Evolutionary conservation across 2,888 invertebrate species (phyloP).

Genomic region (Diloba caeruleocephala): DNA sequence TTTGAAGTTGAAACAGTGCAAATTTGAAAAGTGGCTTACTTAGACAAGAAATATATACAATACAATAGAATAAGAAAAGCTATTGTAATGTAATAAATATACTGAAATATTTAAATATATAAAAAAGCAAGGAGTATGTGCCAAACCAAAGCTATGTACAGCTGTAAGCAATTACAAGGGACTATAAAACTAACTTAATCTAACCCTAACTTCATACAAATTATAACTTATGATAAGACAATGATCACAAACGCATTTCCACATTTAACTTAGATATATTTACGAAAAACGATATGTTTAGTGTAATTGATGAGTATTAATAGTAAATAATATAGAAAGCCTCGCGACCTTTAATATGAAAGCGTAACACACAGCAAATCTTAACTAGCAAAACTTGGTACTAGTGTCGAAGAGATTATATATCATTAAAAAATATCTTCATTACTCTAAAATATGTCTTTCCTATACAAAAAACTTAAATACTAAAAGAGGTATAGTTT

Average conservation of each 20-base stretch:
- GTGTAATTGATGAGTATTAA: constrained; percentile 81
- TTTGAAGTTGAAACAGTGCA: constrained; percentile 63
- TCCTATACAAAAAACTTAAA: constrained; percentile 44
- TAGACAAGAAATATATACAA: constrained; percentile 76
- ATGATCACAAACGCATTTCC: constrained; percentile 74
- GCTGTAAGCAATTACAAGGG: constrained; percentile 59
- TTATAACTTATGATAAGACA: constrained; percentile 70
- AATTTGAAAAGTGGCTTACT: constrained; percentile 75
- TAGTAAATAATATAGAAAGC: constrained; percentile 66
- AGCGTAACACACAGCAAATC: constrained; percentile 82
- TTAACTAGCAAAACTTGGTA: constrained; percentile 85
- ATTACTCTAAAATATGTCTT: constrained; percentile 46
- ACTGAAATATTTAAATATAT: constrained; percentile 69
- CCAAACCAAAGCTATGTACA: constrained; percentile 64
- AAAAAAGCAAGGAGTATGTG: constrained; percentile 62
- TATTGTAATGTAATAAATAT: constrained; percentile 65
- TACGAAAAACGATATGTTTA: constrained; percentile 76
- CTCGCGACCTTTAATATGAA: constrained; percentile 62
- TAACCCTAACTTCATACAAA: constrained; percentile 66
- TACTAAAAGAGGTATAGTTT: constrained; percentile 37
- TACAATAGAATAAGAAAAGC: constrained; percentile 61
- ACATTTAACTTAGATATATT: constrained; percentile 70
- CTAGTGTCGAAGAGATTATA: constrained; percentile 70
- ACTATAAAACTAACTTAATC: constrained; percentile 61
- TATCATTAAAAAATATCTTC: constrained; percentile 51